phyloP scores from a whole-genome alignment of 2,113 vertebrate genomes.

The Geothlypis trichas region DNA sequence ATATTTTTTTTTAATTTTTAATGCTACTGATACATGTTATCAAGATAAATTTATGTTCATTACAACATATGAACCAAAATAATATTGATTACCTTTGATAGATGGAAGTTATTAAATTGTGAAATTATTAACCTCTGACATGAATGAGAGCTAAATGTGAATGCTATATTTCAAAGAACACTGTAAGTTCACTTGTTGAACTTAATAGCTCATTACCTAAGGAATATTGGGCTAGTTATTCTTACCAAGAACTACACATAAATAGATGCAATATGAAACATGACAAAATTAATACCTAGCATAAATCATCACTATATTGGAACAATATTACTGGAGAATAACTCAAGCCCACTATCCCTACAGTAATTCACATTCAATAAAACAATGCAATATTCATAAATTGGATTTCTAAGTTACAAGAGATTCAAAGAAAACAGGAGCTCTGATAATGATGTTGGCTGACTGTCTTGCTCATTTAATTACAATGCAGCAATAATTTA shows the following conservation, averaged over 20 bases:
- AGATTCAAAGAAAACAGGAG: background rate
- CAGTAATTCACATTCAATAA: background rate
- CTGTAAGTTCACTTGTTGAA: conserved; percentile 8
- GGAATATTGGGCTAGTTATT: background rate
- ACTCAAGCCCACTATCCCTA: background rate
- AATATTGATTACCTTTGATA: background rate
- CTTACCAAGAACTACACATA: conserved; percentile 1
- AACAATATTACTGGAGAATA: background rate
- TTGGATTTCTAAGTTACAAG: background rate
- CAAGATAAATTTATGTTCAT: background rate
- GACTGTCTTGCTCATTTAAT: conserved; percentile 16
- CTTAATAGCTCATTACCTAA: conserved; percentile 34
- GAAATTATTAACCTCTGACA: conserved; percentile 9
- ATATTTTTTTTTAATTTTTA: background rate
- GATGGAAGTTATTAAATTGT: background rate
- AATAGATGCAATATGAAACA: conserved; percentile 5
- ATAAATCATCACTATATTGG: background rate
- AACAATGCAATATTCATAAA: background rate
- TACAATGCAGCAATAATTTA: background rate
- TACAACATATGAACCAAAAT: background rate
- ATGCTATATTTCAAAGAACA: background rate
- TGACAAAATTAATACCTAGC: background rate
- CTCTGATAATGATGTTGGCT: conserved; percentile 21
- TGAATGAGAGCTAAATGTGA: conserved; percentile 18
- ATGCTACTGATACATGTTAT: background rate